A percentile compares a stretch with the other conserved stretches of the same genome.
Evolutionary conservation across 2,113 vertebrate species (phyloP).

Genomic region (Hemiscyllium ocellatum): DNA sequence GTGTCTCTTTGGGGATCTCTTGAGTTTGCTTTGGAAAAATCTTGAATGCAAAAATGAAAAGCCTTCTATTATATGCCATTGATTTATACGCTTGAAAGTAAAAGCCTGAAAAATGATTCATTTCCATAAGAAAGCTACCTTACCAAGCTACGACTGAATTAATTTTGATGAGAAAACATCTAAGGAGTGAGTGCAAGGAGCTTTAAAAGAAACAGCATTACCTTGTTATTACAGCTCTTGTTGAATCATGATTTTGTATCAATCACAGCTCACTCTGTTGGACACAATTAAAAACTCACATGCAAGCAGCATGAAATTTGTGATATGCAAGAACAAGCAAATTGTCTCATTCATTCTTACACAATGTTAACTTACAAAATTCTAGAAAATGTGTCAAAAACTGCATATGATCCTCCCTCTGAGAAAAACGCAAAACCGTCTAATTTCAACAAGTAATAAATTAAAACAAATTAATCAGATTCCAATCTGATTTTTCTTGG

Average conservation of each 20-base stretch:
- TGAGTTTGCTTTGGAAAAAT: neutral
- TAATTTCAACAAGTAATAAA: slow-evolving; percentile 50
- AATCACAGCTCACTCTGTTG: slow-evolving; percentile 75
- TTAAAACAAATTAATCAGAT: slow-evolving; percentile 47
- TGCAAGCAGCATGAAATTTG: slow-evolving; percentile 63
- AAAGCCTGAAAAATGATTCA: slow-evolving; percentile 70
- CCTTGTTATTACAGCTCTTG: slow-evolving; percentile 81
- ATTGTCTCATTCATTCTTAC: slow-evolving; percentile 64
- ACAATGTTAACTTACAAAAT: slow-evolving; percentile 67
- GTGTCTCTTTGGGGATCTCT: neutral
- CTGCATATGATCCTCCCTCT: slow-evolving; percentile 62
- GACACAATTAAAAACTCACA: slow-evolving; percentile 76
- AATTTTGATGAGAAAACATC: slow-evolving; percentile 88
- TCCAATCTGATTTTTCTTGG: slow-evolving; percentile 66
- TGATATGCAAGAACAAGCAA: slow-evolving; percentile 64
- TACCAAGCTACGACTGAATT: slow-evolving; percentile 86
- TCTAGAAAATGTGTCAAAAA: slow-evolving; percentile 51
- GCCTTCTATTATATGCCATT: neutral
- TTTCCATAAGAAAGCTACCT: slow-evolving; percentile 99
- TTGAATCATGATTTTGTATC: slow-evolving; percentile 75
- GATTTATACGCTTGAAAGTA: slow-evolving; percentile 23
- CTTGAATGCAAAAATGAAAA: neutral
- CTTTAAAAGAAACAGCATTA: slow-evolving; percentile 81
- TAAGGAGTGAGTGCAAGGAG: slow-evolving; percentile 63
- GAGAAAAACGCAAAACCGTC: slow-evolving; percentile 57